Evolutionary conservation across 2,797 vertebrate genomes (phyloP).

Genomic region (Squalus acanthias): DNA sequence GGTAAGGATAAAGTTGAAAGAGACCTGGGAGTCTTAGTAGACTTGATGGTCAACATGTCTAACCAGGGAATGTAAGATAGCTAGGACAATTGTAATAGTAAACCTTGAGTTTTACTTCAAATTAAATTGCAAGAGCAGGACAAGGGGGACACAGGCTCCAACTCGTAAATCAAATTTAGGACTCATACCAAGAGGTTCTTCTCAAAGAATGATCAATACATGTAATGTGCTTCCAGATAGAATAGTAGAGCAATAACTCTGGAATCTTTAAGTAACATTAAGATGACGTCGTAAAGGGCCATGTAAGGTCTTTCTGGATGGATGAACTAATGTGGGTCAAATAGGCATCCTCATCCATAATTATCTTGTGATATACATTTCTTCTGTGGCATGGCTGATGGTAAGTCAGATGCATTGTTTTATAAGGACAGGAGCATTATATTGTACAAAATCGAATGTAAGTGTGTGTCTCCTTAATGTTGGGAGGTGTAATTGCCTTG

Average conservation of each 20-base stretch:
- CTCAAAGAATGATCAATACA: neutral
- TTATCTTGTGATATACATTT: neutral
- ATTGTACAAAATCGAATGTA: neutral
- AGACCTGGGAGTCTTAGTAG: neutral
- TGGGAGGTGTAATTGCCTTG: neutral
- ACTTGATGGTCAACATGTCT: neutral
- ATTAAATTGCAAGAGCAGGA: neutral
- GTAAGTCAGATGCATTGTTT: neutral
- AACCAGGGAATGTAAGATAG: neutral
- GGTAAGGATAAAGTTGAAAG: neutral
- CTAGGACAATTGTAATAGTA: neutral
- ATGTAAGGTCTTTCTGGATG: neutral
- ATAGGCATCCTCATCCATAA: neutral
- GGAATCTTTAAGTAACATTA: neutral
- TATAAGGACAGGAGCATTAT: neutral
- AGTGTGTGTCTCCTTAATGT: neutral
- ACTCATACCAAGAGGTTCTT: too few species aligned
- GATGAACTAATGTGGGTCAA: neutral
- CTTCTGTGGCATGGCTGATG: neutral
- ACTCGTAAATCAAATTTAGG: neutral
- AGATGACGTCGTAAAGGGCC: neutral
- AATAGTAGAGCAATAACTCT: neutral
- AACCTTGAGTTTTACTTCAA: neutral
- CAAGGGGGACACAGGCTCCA: neutral
- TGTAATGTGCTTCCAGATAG: neutral